Base-by-base conservation (phyloP, 2,113 vertebrate genomes). In the Psilopogon haemacephalus region DNA sequence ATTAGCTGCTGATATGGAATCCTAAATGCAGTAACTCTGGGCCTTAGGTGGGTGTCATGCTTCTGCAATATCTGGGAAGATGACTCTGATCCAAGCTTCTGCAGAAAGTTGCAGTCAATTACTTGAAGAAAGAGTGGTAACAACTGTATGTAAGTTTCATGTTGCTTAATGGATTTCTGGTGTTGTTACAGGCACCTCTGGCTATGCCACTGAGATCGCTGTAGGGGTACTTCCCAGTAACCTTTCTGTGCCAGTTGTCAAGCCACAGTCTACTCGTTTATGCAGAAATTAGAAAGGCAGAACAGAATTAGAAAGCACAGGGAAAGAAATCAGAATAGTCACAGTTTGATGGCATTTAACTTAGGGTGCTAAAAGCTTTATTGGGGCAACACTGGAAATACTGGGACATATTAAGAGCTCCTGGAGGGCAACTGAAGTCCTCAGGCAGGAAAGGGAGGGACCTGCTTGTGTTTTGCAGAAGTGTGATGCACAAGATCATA, bases 331-430 rank as follows among this genome's bases (percentile, higher is more conserved):
- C 46, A 13, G 38, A 73, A 44, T 37, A 7, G 62, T 84, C 67
- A 14, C 2, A 2, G 69, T 32, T 35, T 23, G 68, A 74, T 86
- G 77, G 35, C 19, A 3, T 71, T 85, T 69, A 12, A 80, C 32
- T 48, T 24, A 2, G 35, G 54, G 67, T 1, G 0, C 55, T 88
- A 50, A 90, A 88, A 73, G 76, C 77, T 76, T 96, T 94, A 26
- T 17, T 0, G 1, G 37, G 56, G 62, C 33, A 48, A 55, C 35
- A 15, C 11, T 0, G 2, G 28, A 35, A 88, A 27, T 0, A 1
- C 14, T 19, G 37, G 59, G 3, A 32, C 58, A 84, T 87, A 15
- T n/a, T 38, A n/a, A 68, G 52, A 89, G 71, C 86, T 92, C 50
- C 8, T 0, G 0, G 69, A 88, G 78, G 78, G 38, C 68, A 78